These are phyloP conservation scores for Bimastos eiseni DNA, from an alignment of 2,888 invertebrate species.

Conservation along the genomic window DNA sequence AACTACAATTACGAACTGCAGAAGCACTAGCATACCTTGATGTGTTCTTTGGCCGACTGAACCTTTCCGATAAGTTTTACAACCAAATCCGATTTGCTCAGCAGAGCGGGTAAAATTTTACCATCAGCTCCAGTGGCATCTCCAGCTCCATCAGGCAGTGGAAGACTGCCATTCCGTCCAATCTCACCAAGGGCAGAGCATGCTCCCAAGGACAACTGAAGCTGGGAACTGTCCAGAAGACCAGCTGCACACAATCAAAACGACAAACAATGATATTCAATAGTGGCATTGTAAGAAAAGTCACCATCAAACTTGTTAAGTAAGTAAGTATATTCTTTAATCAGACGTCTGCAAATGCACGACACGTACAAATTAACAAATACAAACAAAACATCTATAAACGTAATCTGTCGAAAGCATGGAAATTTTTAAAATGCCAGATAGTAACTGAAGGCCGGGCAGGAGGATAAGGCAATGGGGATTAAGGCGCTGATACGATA, in stretches of 20 bases:
- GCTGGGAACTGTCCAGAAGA: slow-evolving; percentile 39
- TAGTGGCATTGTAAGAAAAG: neutral
- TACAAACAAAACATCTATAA: too few relatives aligned
- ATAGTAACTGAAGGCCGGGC: too few relatives aligned
- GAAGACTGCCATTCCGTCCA: slow-evolving; percentile 72
- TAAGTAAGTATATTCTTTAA: too few relatives aligned
- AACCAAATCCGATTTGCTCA: slow-evolving; percentile 67
- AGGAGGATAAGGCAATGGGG: too few relatives aligned
- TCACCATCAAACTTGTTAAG: too few relatives aligned
- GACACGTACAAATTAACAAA: too few relatives aligned
- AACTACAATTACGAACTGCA: neutral
- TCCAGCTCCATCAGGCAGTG: slow-evolving; percentile 66
- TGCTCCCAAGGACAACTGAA: slow-evolving; percentile 35
- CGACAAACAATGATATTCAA: neutral
- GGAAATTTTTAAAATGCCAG: too few relatives aligned
- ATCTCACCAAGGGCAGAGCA: slow-evolving; percentile 73
- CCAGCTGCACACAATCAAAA: slow-evolving; percentile 33
- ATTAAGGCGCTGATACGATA: too few relatives aligned
- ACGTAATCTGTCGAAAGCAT: too few relatives aligned
- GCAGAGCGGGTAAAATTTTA: slow-evolving; percentile 69
- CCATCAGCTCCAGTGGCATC: slow-evolving; percentile 39
- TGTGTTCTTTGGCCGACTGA: slow-evolving; percentile 60
- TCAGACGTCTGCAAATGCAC: too few relatives aligned
- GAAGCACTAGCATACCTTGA: neutral
- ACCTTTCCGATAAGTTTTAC: slow-evolving; percentile 74